These are phyloP conservation scores for Pogonognathellus flavescens DNA, from an alignment of 1,140 invertebrate genomes.

Conservation along the genomic window DNA sequence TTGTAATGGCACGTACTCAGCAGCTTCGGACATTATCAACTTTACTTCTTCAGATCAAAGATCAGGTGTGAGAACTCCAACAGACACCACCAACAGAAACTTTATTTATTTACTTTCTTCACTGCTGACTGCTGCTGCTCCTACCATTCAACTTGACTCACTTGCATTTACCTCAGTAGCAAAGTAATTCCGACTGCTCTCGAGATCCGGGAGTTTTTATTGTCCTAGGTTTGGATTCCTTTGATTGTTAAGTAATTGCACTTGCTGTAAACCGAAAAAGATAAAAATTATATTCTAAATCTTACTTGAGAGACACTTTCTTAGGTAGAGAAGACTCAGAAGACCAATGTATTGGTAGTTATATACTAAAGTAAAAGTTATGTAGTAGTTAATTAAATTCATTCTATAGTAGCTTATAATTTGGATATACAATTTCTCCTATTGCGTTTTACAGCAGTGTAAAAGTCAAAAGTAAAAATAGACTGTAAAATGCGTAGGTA, in stretches of 20 bases:
- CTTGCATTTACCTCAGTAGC: not conserved
- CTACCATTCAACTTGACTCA: not conserved
- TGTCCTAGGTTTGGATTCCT: not conserved
- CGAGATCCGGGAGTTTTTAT: constrained; percentile 4
- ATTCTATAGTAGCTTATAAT: no score
- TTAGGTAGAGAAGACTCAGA: no score
- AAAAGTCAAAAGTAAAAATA: no score
- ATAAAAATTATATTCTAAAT: not conserved
- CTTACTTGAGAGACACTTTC: not conserved
- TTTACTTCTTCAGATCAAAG: not conserved
- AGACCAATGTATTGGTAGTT: no score
- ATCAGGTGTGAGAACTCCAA: not conserved
- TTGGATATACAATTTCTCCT: no score
- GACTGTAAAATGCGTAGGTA: no score
- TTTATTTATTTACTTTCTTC: not conserved
- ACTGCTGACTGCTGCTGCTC: not conserved
- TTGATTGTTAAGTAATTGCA: constrained; percentile 11
- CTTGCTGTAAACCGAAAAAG: not conserved
- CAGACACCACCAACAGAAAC: not conserved
- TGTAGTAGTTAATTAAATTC: no score
- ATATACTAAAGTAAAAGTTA: no score
- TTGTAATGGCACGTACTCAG: constrained; percentile 43
- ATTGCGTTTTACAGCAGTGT: no score
- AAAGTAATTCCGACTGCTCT: not conserved
- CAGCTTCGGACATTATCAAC: constrained; percentile 40